A percentile compares a stretch with the other conserved stretches of the same genome.
Evolutionary conservation across 2,888 invertebrate genomes (phyloP).

Genomic region (Drymonia ruficornis): DNA sequence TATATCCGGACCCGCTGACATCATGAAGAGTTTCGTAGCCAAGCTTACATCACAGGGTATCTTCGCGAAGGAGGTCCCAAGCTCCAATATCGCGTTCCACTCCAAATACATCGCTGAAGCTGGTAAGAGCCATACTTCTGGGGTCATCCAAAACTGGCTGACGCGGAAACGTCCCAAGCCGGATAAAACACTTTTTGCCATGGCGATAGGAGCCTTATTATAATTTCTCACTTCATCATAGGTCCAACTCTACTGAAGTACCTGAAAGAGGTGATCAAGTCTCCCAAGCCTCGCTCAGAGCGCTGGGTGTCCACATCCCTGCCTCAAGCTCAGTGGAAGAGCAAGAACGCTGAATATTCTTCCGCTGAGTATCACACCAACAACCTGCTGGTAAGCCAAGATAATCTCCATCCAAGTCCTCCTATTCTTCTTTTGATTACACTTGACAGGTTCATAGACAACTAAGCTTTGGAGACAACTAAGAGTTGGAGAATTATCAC

Average conservation of each 20-base stretch:
- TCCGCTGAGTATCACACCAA: conserved; percentile 96
- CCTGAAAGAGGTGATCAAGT: conserved; percentile 86
- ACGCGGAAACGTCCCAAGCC: too few relatives aligned
- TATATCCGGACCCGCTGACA: conserved; percentile 93
- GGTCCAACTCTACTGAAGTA: conserved; percentile 88
- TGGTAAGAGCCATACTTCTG: conserved; percentile 52
- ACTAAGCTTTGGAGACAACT: too few relatives aligned
- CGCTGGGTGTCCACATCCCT: conserved; percentile 96
- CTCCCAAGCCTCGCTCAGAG: conserved; percentile 87
- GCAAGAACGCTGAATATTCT: conserved; percentile 85
- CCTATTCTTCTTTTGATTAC: too few relatives aligned
- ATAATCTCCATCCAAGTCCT: too few relatives aligned
- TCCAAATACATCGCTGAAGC: conserved; percentile 91
- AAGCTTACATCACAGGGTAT: conserved; percentile 88
- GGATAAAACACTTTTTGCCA: too few relatives aligned
- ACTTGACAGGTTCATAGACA: too few relatives aligned
- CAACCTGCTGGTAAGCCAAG: conserved; percentile 87
- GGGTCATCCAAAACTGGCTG: too few relatives aligned
- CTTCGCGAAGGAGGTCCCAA: conserved; percentile 93
- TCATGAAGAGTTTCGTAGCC: conserved; percentile 87
- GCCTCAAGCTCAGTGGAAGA: conserved; percentile 89
- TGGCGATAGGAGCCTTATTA: too few relatives aligned
- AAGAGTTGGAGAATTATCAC: too few relatives aligned
- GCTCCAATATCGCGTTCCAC: conserved; percentile 95
- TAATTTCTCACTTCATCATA: conserved; percentile 28